Evolutionary conservation across 2,888 invertebrate genomes (phyloP).

Genomic region (Latrodectus hesperus): DNA sequence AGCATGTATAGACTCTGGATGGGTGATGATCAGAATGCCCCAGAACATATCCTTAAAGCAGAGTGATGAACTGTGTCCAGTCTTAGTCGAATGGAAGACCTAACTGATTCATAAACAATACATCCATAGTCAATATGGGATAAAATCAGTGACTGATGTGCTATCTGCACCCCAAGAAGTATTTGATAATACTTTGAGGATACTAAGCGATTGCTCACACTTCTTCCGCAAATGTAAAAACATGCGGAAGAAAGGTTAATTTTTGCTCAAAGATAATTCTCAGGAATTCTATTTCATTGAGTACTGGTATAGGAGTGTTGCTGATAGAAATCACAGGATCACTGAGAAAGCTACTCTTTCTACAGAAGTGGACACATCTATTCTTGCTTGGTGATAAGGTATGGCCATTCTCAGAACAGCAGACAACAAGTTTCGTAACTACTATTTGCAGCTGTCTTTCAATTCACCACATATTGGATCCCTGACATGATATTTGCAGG

Average conservation of each 20-base stretch:
- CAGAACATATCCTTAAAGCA: no score
- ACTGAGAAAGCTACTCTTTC: background rate
- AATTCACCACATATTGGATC: background rate
- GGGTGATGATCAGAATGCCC: no score
- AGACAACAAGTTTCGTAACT: background rate
- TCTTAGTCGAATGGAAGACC: no score
- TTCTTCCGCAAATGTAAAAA: background rate
- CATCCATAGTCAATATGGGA: no score
- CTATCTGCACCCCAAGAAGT: background rate
- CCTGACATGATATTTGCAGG: background rate
- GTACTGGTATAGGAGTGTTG: background rate
- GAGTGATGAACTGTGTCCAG: no score
- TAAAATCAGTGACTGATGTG: no score
- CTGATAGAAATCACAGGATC: background rate
- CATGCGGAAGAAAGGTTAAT: background rate
- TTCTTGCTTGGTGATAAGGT: constrained; percentile 55
- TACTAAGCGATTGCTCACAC: background rate
- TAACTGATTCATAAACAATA: no score
- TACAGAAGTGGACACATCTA: constrained; percentile 7
- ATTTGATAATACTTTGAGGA: background rate
- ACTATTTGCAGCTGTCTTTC: background rate
- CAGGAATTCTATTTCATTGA: background rate
- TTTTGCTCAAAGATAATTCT: background rate
- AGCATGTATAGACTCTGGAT: no score
- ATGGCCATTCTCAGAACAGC: background rate